A percentile compares a stretch with the other conserved stretches of the same genome.
Conservation (phyloP, 2,113 vertebrate genomes). For the Oreochromis spilurus region DNA sequence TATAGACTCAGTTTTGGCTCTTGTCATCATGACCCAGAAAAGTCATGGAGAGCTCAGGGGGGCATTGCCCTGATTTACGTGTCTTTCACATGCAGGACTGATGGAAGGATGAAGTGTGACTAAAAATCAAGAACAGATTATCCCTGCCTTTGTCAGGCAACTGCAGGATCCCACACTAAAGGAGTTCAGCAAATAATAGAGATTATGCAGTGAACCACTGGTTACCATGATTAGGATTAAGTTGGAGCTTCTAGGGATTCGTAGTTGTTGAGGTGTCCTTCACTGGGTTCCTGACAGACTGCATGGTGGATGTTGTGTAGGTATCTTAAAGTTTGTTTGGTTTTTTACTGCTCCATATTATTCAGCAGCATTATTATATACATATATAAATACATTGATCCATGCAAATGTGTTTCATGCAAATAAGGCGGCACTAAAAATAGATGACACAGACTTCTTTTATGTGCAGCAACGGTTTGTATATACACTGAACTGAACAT, state of each 20-base stretch:
- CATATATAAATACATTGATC: background rate
- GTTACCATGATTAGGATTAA: background rate
- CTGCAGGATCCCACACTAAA: background rate
- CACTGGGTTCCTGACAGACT: background rate
- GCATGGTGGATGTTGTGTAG: background rate
- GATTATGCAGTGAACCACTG: conserved; percentile 9
- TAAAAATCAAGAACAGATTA: background rate
- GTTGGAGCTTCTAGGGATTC: background rate
- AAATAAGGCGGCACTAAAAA: conserved; percentile 18
- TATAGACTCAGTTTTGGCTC: conserved; percentile 2
- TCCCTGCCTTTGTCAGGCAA: background rate
- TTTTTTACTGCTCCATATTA: background rate
- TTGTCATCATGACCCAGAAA: conserved; percentile 58
- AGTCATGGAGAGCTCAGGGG: conserved; percentile 38
- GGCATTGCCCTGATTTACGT: conserved; percentile 19
- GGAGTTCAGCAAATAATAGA: conserved; percentile 24
- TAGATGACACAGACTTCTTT: background rate
- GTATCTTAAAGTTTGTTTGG: background rate
- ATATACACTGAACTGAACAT: conserved; percentile 41
- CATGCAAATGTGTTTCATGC: background rate
- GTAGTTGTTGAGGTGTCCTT: background rate
- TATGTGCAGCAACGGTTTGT: background rate
- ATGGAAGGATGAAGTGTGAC: background rate
- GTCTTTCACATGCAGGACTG: background rate
- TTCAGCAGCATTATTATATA: background rate